Evolutionary conservation across 35 echinoderm and acorn worm species (phyloP).

Genomic region (Eucidaris tribuloides): DNA sequence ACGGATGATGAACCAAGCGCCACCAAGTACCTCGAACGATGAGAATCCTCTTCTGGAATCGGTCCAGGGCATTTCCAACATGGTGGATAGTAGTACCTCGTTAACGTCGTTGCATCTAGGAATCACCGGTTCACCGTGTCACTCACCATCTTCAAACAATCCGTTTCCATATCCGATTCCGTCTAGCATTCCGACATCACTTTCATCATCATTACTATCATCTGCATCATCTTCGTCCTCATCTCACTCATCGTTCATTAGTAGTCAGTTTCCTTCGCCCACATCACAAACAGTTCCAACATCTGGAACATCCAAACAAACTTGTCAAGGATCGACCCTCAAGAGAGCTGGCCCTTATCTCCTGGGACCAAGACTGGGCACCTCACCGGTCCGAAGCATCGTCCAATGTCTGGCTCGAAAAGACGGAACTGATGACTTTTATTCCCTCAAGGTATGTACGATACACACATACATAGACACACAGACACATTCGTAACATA

Average conservation of each 20-base stretch:
- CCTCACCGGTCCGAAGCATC: conserved; percentile 92
- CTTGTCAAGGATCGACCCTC: conserved; percentile 34
- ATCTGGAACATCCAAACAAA: conserved; percentile 2
- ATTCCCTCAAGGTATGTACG: conserved; percentile 80
- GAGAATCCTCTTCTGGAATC: too few relatives aligned
- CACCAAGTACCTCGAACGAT: background rate
- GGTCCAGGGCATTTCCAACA: background rate
- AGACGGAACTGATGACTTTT: conserved; percentile 90
- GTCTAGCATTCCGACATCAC: background rate
- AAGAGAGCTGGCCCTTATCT: conserved; percentile 87
- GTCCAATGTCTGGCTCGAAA: conserved; percentile 92
- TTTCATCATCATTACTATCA: background rate
- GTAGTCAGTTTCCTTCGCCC: background rate
- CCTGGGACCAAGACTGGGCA: conserved; percentile 80
- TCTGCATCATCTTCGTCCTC: background rate
- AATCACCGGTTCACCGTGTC: background rate
- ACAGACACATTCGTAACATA: background rate
- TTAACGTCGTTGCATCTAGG: background rate
- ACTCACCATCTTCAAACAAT: background rate
- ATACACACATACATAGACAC: background rate
- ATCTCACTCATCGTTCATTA: background rate
- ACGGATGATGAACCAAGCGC: background rate
- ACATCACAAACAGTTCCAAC: conserved; percentile 2
- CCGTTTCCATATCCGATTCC: conserved; percentile 4
- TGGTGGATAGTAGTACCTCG: background rate